Conservation (phyloP, 2,113 vertebrate genomes). For the Gorsachius goisagi region DNA sequence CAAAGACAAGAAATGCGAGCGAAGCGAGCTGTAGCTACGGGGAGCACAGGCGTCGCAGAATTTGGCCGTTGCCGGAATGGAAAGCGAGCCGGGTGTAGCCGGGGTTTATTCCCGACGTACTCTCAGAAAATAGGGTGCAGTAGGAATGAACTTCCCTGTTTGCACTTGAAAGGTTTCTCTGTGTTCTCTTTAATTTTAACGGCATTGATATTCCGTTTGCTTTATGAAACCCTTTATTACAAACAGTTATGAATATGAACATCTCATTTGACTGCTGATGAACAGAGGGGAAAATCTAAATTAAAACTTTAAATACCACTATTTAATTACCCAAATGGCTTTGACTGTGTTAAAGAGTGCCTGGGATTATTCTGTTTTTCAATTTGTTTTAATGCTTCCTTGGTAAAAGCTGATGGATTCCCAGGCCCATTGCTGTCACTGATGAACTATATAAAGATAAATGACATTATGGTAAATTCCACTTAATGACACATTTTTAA, state of each 20-base stretch:
- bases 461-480: constrained; percentile 99
- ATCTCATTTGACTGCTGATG: constrained; percentile 83
- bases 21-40: neutral
- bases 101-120: neutral
- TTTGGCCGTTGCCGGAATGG: neutral
- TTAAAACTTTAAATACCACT: constrained; percentile 99
- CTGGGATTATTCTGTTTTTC: constrained; percentile 95
- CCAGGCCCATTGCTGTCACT: constrained; percentile 87
- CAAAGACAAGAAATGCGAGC: neutral
- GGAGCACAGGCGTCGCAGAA: neutral
- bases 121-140: constrained; percentile 31
- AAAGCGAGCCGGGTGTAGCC: neutral
- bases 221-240: constrained; percentile 81
- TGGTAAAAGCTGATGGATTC: constrained; percentile 84
- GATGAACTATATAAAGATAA: constrained; percentile 97
- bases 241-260: constrained; percentile 83
- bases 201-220: constrained; percentile 77
- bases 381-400: constrained; percentile 90
- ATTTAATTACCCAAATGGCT: constrained; percentile 99
- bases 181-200: constrained; percentile 72
- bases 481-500: constrained; percentile 99
- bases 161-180: constrained; percentile 54
- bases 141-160: constrained; percentile 60
- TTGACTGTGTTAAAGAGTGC: constrained; percentile 86
- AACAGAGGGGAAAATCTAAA: constrained; percentile 89